These are phyloP conservation scores for Andricus grossulariae DNA, from an alignment of 1,140 invertebrate genomes.

Conservation along the genomic window DNA sequence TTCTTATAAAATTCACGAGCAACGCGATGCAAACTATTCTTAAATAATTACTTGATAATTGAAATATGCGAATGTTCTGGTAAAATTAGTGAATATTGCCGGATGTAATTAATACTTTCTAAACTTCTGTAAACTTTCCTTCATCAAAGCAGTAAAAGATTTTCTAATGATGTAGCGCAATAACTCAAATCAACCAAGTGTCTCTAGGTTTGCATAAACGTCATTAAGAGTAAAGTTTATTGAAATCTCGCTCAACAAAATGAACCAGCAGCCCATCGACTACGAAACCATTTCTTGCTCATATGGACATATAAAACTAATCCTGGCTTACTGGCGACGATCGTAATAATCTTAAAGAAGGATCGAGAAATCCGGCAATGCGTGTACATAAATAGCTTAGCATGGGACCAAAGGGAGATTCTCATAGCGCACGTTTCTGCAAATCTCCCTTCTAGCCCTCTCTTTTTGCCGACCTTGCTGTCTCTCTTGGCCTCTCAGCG, in stretches of 20 bases:
- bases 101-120: no score
- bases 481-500: slow-evolving; percentile 41
- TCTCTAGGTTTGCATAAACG: background rate
- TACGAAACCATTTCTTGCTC: slow-evolving; percentile 22
- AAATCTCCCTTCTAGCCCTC: slow-evolving; percentile 40
- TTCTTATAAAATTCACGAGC: no score
- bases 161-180: background rate
- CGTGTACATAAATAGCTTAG: slow-evolving; percentile 42
- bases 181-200: slow-evolving; percentile 19
- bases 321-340: slow-evolving; percentile 28
- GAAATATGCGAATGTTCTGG: background rate
- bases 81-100: background rate
- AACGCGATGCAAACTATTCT: no score
- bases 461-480: slow-evolving; percentile 36
- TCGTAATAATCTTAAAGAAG: slow-evolving; percentile 34
- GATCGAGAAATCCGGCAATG: slow-evolving; percentile 38
- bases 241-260: slow-evolving; percentile 5
- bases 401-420: slow-evolving; percentile 40
- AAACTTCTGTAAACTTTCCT: no score
- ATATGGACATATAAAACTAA: slow-evolving; percentile 17
- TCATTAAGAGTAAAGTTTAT: slow-evolving; percentile 21
- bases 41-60: background rate
- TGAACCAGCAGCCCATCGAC: slow-evolving; percentile 17
- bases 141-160: background rate
- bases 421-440: slow-evolving; percentile 35